Conservation (phyloP, 1,140 invertebrate species). For the Octopus bimaculoides region DNA sequence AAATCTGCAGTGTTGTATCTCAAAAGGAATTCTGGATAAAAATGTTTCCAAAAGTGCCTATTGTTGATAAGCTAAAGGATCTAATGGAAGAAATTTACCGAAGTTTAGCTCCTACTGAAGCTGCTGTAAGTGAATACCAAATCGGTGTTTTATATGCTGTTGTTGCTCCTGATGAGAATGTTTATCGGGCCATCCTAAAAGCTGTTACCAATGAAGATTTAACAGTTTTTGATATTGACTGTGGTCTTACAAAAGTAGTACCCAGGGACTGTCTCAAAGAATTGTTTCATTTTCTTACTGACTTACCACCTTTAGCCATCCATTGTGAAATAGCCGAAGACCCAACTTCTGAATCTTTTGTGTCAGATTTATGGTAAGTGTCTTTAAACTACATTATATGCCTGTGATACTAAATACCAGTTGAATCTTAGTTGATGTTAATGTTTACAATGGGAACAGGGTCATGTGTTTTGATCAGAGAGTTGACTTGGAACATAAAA, state of each 20-base stretch:
- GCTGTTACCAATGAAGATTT: neutral
- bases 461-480: too few relatives aligned
- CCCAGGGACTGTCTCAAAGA: neutral
- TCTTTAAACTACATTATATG: too few relatives aligned
- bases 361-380: too few relatives aligned
- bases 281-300: neutral
- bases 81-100: neutral
- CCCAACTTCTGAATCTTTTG: too few relatives aligned
- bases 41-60: neutral
- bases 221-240: neutral
- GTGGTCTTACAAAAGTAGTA: neutral
- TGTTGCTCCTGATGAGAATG: neutral
- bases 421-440: too few relatives aligned
- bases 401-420: too few relatives aligned
- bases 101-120: neutral
- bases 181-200: neutral
- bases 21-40: neutral
- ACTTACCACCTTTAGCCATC: neutral
- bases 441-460: too few relatives aligned
- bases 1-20: neutral
- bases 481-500: too few relatives aligned
- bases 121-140: neutral
- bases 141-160: neutral
- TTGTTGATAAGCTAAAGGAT: neutral
- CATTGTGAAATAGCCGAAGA: neutral